phyloP scores from a whole-genome alignment of 1,140 invertebrate species.

The Wasmannia auropunctata region DNA sequence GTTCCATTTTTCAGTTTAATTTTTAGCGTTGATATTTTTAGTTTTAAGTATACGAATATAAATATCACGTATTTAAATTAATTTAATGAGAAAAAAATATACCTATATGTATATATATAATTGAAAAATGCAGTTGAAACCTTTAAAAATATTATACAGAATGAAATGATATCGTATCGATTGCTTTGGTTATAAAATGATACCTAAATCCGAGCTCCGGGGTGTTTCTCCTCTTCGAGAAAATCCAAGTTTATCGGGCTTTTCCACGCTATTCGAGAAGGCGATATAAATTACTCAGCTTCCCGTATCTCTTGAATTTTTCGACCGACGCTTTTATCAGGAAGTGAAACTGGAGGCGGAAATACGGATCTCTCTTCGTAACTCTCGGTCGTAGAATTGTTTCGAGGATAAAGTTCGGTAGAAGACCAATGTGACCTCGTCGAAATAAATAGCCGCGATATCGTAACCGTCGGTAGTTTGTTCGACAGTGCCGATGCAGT shows the following conservation, averaged over 20 bases:
- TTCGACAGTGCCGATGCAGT: slow-evolving; percentile 50
- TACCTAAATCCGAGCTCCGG: not conserved
- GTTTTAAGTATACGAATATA: not conserved
- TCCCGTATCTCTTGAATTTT: slow-evolving; percentile 48
- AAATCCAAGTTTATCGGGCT: slow-evolving; percentile 24
- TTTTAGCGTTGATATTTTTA: not conserved
- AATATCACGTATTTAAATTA: not conserved
- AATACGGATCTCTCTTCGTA: slow-evolving; percentile 15
- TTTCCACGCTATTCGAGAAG: slow-evolving; percentile 1
- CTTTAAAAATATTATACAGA: not conserved
- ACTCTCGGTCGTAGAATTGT: slow-evolving; percentile 45
- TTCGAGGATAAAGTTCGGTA: slow-evolving; percentile 62
- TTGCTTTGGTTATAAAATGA: not conserved
- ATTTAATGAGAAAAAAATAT: not conserved
- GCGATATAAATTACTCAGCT: slow-evolving; percentile 23
- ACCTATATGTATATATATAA: too few relatives aligned
- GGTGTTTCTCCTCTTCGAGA: not conserved
- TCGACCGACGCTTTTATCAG: slow-evolving; percentile 43
- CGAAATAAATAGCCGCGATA: slow-evolving; percentile 68
- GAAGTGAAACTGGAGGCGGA: slow-evolving; percentile 20
- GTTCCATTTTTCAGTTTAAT: slow-evolving; percentile 18
- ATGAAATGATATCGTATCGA: not conserved
- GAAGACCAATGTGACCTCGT: slow-evolving; percentile 25
- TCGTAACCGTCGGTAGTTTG: slow-evolving; percentile 62
- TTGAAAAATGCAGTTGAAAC: not conserved